Conservation (phyloP, 2,113 vertebrate species). For the Osmerus mordax region DNA sequence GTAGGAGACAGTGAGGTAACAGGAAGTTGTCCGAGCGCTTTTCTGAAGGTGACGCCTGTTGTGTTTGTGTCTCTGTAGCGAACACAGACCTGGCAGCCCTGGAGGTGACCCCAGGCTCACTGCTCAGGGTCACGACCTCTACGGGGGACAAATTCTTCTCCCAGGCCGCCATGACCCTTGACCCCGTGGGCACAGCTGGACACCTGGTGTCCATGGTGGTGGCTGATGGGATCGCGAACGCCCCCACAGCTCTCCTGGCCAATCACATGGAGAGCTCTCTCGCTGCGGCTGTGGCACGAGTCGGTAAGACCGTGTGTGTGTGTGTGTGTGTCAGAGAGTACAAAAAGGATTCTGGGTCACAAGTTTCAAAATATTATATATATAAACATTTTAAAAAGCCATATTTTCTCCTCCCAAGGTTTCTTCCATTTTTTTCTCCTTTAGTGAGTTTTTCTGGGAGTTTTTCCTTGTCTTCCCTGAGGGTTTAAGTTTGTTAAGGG, state of each 20-base stretch:
- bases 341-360: no score
- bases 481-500: no score
- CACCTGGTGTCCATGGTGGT: slow-evolving; percentile 75
- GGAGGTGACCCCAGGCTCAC: slow-evolving; percentile 66
- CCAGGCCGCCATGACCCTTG: slow-evolving; percentile 48
- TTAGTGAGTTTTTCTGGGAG: no score
- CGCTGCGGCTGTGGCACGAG: slow-evolving; percentile 59
- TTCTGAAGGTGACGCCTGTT: no score
- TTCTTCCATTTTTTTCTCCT: no score
- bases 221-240: slow-evolving; percentile 66
- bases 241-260: slow-evolving; percentile 72
- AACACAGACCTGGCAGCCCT: slow-evolving; percentile 66
- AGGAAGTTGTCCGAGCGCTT: no score
- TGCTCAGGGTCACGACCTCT: slow-evolving; percentile 68
- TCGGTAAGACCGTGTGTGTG: slow-evolving; percentile 52
- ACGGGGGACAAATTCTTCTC: slow-evolving; percentile 68
- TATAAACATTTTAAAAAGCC: no score
- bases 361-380: no score
- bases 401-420: no score
- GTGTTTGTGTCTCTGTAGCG: slow-evolving; percentile 26
- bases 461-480: no score
- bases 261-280: slow-evolving; percentile 75
- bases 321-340: neutral
- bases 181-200: slow-evolving; percentile 66
- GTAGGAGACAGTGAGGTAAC: no score